A percentile compares a stretch with the other conserved stretches of the same genome.
phyloP scores from a whole-genome alignment of 2,888 invertebrate genomes.

The Agonum fuliginosum region DNA sequence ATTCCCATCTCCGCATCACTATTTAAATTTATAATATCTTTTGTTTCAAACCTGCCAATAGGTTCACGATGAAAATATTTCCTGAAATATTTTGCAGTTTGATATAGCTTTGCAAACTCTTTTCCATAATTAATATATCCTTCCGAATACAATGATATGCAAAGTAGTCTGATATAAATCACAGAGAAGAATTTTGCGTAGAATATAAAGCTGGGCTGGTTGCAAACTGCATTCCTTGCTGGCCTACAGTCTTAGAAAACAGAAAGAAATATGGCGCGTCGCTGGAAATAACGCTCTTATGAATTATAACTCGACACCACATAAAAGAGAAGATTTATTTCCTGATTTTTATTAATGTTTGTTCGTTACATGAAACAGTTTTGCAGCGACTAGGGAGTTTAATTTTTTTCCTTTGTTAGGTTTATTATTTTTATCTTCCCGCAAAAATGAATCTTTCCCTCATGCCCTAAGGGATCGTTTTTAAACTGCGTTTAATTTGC shows the following conservation, averaged over 20 bases:
- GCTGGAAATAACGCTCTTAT: constrained; percentile 21
- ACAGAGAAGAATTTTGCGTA: constrained; percentile 10
- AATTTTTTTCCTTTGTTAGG: not conserved
- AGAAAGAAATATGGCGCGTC: constrained; percentile 42
- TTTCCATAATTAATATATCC: constrained; percentile 39
- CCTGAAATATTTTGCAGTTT: not conserved
- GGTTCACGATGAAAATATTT: not conserved
- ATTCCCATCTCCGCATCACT: too few species aligned
- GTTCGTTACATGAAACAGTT: constrained; percentile 39
- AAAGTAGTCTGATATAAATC: constrained; percentile 41
- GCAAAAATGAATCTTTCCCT: not conserved
- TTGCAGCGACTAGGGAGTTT: not conserved
- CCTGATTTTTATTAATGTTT: constrained; percentile 45
- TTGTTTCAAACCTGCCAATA: not conserved
- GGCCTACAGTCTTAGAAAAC: constrained; percentile 33
- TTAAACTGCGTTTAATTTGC: not conserved
- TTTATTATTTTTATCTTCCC: not conserved
- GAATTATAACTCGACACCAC: constrained; percentile 49
- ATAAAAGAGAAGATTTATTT: constrained; percentile 47
- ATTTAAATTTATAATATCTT: not conserved
- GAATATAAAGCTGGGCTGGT: constrained; percentile 10
- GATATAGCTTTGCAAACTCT: not conserved
- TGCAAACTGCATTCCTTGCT: constrained; percentile 43
- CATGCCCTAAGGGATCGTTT: not conserved
- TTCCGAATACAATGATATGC: constrained; percentile 8